phyloP scores from a whole-genome alignment of 2,797 vertebrate genomes.

The Avahi laniger region DNA sequence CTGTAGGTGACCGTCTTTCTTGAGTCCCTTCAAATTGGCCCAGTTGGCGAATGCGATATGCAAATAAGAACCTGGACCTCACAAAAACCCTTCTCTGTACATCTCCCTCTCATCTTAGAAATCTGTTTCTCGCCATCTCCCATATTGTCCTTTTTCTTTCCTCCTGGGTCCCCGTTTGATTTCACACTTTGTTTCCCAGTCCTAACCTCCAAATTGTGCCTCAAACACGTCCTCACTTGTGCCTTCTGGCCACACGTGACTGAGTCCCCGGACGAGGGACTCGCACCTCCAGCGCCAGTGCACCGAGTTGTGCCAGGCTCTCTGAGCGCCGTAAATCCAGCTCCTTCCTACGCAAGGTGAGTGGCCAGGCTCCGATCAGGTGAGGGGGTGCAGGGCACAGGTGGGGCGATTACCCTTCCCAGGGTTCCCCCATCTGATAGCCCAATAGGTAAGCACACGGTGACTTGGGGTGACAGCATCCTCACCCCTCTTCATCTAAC shows the following conservation, averaged over 20 bases:
- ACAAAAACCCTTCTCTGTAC: neutral
- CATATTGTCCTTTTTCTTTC: neutral
- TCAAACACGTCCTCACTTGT: neutral
- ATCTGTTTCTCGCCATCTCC: neutral
- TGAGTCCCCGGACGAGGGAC: neutral
- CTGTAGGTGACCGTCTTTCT: accelerated
- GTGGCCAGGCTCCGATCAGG: no score
- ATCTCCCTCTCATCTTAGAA: neutral
- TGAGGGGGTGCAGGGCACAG: no score
- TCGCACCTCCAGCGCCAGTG: neutral
- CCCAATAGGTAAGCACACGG: neutral
- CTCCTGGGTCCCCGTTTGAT: neutral
- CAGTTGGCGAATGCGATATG: neutral
- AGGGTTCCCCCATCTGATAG: no score
- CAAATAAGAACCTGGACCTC: neutral
- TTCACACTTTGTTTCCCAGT: neutral
- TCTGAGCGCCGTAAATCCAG: neutral
- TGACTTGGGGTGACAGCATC: neutral
- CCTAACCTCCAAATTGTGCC: neutral
- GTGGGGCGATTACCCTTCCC: neutral
- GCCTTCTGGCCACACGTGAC: neutral
- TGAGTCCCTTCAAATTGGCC: neutral
- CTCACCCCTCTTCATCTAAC: neutral
- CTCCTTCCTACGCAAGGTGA: neutral
- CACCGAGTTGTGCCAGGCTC: neutral